Base-by-base conservation (phyloP, 2,888 invertebrate genomes). In the Clunio marinus region DNA sequence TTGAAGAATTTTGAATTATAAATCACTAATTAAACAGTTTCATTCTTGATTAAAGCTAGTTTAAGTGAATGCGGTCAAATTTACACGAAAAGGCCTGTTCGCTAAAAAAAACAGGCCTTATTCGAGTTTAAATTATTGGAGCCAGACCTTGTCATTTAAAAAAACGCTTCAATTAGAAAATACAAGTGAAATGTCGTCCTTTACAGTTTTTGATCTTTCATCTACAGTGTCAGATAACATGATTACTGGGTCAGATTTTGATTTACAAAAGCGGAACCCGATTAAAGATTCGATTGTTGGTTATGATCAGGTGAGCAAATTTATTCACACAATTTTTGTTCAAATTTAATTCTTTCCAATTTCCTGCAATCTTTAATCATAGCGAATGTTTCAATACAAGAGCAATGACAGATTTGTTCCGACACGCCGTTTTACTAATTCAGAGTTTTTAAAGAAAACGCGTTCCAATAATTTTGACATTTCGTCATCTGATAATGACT, bases 391-490 rank as follows among this genome's bases (percentile, higher is more conserved):
- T 25, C 25, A 60, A 20, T 60, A 15, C 22, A 15, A 7, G 4
- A 8, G 5, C 10, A 32, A 20, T 1, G 60, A 60, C 35, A 32
- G 60, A 2, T 8, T 60, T 15, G 28, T 63, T 2, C 63, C 63
- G 17, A 10, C 63, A 10, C n/a, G 46, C 45, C 2, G 2, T 1
- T 8, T 13, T 7, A 57, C 57, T 5, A 27, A 2, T 2, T 57
- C 57, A 13, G 57, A 57, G 28, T 57, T 57, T 27, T 25, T 57
- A 2, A 2, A 13, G n/a, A 35, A 46, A 15, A 27, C 15, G 15
- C 45, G 46, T 10, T 20, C 37, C 24, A 17, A 46, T n/a, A 22
- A 63, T 27, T 63, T 63, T 25, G 46, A 63, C 46, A 20, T 63
- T 3, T 45, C 45, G 10, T 27, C 37, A 25, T 17, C 45, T 0